Conservation (phyloP, 2,113 vertebrate species). For the Pantherophis guttatus region DNA sequence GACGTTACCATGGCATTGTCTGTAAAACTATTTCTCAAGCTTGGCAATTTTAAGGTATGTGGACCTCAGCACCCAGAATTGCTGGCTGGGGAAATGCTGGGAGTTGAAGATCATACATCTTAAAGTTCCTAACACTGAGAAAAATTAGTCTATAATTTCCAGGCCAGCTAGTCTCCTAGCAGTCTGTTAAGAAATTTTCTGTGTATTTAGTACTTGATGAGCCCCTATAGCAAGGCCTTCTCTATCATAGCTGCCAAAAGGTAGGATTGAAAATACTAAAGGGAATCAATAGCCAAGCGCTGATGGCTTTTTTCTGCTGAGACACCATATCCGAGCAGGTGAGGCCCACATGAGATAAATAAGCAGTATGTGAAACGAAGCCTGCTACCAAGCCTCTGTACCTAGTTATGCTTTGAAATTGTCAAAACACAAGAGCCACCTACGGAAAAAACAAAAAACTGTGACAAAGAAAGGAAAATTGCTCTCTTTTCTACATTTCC, state of each 20-base stretch:
- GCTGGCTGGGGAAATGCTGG: neutral
- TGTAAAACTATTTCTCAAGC: neutral
- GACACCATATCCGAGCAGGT: neutral
- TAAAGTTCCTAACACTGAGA: neutral
- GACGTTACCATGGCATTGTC: neutral
- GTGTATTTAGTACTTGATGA: neutral
- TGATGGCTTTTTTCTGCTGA: neutral
- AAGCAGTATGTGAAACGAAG: neutral
- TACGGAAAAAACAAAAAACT: neutral
- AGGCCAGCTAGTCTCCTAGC: neutral
- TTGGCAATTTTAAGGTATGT: neutral
- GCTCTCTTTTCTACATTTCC: neutral
- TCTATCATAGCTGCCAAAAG: neutral
- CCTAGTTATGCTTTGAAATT: neutral
- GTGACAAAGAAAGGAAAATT: rapidly evolving
- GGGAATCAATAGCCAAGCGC: neutral
- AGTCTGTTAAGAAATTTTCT: neutral
- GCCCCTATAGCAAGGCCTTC: neutral
- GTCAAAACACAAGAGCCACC: neutral
- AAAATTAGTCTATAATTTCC: neutral
- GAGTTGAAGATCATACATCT: neutral
- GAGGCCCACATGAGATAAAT: neutral
- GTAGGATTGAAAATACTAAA: neutral
- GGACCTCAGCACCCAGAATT: neutral
- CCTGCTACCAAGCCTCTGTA: neutral